phyloP scores from a whole-genome alignment of 1,140 invertebrate genomes.

The Trachymyrmex septentrionalis region DNA sequence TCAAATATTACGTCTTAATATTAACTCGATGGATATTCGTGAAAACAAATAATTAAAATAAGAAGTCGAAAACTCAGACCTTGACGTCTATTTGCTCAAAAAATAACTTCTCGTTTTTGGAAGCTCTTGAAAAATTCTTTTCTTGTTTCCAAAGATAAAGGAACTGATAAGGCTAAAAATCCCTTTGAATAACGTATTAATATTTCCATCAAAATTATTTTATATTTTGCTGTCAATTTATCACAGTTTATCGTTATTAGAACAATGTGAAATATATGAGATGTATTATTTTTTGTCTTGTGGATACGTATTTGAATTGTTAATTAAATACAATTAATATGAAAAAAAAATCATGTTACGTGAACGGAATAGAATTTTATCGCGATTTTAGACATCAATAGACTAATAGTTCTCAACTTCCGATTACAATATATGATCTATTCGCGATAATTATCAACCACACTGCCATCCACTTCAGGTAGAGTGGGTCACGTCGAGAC shows the following conservation, averaged over 20 bases:
- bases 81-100: background rate
- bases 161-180: background rate
- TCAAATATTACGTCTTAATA: background rate
- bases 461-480: background rate
- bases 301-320: background rate
- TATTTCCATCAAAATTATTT: background rate
- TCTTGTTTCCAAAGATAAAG: background rate
- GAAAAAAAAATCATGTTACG: slow-evolving; percentile 1
- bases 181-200: background rate
- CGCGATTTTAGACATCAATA: background rate
- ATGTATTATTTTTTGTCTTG: background rate
- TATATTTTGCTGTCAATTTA: slow-evolving; percentile 18
- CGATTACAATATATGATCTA: background rate
- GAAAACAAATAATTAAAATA: slow-evolving; percentile 9
- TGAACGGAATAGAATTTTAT: background rate
- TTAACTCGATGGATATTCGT: background rate
- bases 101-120: background rate
- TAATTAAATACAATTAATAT: slow-evolving; percentile 31
- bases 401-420: slow-evolving; percentile 21
- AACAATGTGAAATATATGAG: background rate
- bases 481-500: background rate
- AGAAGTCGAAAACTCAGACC: background rate
- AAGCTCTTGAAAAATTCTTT: background rate
- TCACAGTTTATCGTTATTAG: background rate
- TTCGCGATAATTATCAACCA: slow-evolving; percentile 17